These are phyloP conservation scores for Notodonta dromedarius DNA, from an alignment of 2,888 invertebrate species.

Conservation along the genomic window DNA sequence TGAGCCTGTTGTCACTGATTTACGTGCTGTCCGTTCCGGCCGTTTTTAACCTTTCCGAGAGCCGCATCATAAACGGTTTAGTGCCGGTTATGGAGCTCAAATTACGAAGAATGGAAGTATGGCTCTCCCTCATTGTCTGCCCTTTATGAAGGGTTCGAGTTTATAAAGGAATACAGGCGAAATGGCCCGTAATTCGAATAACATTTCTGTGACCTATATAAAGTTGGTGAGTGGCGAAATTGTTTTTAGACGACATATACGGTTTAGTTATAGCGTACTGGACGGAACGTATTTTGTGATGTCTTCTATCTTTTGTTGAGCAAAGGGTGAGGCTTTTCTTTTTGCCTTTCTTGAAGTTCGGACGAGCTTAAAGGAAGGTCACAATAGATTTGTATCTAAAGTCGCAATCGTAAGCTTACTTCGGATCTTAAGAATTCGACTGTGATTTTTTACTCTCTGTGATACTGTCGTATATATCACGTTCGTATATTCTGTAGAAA, in stretches of 20 bases:
- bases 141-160: slow-evolving; percentile 74
- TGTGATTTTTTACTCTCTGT: slow-evolving; percentile 1
- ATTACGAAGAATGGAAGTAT: slow-evolving; percentile 75
- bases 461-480: slow-evolving; percentile 2
- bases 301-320: slow-evolving; percentile 51
- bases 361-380: slow-evolving; percentile 46
- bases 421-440: slow-evolving; percentile 21
- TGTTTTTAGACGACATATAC: slow-evolving; percentile 54
- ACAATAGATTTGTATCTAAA: slow-evolving; percentile 53
- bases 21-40: slow-evolving; percentile 66
- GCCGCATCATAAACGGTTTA: slow-evolving; percentile 79
- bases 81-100: slow-evolving; percentile 75
- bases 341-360: slow-evolving; percentile 49
- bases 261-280: slow-evolving; percentile 7
- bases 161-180: slow-evolving; percentile 71
- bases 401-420: slow-evolving; percentile 29
- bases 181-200: slow-evolving; percentile 75
- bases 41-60: slow-evolving; percentile 75
- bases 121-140: slow-evolving; percentile 73
- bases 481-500: background rate
- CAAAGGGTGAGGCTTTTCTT: slow-evolving; percentile 47
- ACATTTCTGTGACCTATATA: slow-evolving; percentile 77
- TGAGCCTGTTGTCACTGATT: slow-evolving; percentile 65
- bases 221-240: slow-evolving; percentile 60
- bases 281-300: slow-evolving; percentile 42